phyloP scores from a whole-genome alignment of 2,113 vertebrate species.

The Melanotaenia duboulayi region DNA sequence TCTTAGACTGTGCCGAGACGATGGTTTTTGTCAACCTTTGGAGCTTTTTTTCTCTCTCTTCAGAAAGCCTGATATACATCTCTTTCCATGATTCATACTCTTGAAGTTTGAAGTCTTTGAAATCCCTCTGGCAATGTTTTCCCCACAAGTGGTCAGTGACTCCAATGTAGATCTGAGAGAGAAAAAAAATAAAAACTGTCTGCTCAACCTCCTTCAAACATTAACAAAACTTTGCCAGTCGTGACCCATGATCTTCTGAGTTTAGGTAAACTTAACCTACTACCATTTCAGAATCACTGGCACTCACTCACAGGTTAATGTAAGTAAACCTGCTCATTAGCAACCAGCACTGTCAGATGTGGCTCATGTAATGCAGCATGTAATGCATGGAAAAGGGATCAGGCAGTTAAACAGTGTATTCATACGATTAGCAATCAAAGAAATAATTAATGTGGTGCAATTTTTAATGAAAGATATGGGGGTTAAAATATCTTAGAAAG shows the following conservation, averaged over 20 bases:
- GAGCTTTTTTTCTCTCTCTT: conserved; percentile 87
- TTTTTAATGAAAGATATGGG: background rate
- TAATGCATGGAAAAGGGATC: background rate
- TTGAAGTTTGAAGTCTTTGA: conserved; percentile 80
- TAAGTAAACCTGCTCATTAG: conserved; percentile 4
- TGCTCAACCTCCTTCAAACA: background rate
- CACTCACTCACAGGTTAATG: background rate
- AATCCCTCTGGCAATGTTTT: conserved; percentile 87
- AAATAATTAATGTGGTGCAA: background rate
- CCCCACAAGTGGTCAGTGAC: conserved; percentile 88
- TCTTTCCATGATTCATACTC: conserved; percentile 91
- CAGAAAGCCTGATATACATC: conserved; percentile 86
- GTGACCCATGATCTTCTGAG: background rate
- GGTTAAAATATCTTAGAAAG: background rate
- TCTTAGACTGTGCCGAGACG: conserved; percentile 85
- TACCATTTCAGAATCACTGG: background rate
- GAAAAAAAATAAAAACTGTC: conserved; percentile 9
- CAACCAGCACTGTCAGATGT: background rate
- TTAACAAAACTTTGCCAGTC: background rate
- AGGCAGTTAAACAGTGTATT: background rate
- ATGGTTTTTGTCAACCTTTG: conserved; percentile 87
- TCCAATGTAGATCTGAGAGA: conserved; percentile 81
- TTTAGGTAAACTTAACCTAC: background rate
- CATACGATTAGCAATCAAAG: background rate
- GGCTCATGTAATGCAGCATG: background rate